phyloP scores from a whole-genome alignment of 2,888 invertebrate genomes.

The Drosophila leonis region DNA sequence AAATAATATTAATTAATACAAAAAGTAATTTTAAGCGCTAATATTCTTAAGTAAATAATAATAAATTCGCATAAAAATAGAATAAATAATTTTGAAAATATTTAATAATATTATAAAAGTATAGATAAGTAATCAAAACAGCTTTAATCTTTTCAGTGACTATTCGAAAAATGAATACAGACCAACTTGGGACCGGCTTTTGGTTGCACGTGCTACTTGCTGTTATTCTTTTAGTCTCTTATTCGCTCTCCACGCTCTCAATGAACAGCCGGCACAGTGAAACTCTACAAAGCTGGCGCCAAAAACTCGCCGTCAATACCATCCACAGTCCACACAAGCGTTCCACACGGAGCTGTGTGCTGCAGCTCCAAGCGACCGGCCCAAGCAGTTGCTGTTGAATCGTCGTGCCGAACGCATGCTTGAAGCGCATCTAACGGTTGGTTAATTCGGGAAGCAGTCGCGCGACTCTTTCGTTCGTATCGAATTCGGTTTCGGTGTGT shows the following conservation, averaged over 20 bases:
- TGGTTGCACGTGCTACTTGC: constrained; percentile 34
- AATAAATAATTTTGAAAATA: not conserved
- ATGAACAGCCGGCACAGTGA: constrained; percentile 50
- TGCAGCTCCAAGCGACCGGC: constrained; percentile 48
- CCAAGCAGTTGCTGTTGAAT: constrained; percentile 70
- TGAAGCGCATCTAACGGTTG: constrained; percentile 37
- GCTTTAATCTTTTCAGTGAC: rapidly evolving
- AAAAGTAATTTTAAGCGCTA: too few relatives aligned
- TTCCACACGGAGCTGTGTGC: constrained; percentile 61
- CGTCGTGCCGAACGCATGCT: constrained; percentile 65
- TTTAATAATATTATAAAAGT: not conserved
- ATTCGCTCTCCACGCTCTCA: constrained; percentile 20
- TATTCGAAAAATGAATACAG: not conserved
- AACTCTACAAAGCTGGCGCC: constrained; percentile 74
- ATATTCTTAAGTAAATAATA: too few relatives aligned
- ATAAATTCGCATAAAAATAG: not conserved
- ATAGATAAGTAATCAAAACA: too few relatives aligned
- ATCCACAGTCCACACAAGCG: constrained; percentile 60
- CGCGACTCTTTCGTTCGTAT: constrained; percentile 38
- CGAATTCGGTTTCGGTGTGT: constrained; percentile 34
- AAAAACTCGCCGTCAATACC: constrained; percentile 64
- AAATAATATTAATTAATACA: not conserved
- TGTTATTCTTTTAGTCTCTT: constrained; percentile 7
- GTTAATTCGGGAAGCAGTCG: constrained; percentile 17
- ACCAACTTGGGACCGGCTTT: constrained; percentile 33